Conservation (phyloP, 2,113 vertebrate genomes). For the Gymnobelideus leadbeateri region DNA sequence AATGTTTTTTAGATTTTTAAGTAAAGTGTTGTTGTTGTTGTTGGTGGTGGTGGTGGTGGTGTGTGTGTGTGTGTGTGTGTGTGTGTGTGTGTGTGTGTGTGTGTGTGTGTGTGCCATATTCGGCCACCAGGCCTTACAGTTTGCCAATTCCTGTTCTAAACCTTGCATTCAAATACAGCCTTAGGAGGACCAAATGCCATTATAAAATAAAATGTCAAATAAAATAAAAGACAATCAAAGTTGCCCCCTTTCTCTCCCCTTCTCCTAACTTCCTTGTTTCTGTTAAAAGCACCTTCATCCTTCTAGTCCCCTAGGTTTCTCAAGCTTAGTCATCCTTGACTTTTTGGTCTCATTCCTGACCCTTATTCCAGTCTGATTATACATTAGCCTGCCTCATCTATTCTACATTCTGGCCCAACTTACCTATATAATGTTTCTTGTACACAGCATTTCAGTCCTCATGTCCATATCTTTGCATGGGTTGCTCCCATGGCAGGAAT, state of each 20-base stretch:
- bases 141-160: background rate
- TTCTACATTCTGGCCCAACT: background rate
- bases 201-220: background rate
- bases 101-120: no score
- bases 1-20: background rate
- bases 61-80: no score
- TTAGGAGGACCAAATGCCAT: background rate
- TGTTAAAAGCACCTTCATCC: background rate
- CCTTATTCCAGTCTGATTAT: background rate
- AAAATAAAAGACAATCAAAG: background rate
- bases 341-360: background rate
- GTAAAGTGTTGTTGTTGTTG: background rate
- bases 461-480: background rate
- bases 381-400: background rate
- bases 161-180: background rate
- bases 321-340: background rate
- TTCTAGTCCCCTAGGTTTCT: background rate
- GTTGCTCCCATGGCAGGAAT: background rate
- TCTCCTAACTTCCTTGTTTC: background rate
- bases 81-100: no score
- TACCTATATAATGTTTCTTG: background rate
- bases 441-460: background rate
- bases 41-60: no score
- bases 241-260: background rate
- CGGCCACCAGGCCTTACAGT: background rate